Percentiles rank a stretch among this genome's conserved stretches.
phyloP scores from a whole-genome alignment of 2,113 vertebrate genomes.

The Bucco capensis region DNA sequence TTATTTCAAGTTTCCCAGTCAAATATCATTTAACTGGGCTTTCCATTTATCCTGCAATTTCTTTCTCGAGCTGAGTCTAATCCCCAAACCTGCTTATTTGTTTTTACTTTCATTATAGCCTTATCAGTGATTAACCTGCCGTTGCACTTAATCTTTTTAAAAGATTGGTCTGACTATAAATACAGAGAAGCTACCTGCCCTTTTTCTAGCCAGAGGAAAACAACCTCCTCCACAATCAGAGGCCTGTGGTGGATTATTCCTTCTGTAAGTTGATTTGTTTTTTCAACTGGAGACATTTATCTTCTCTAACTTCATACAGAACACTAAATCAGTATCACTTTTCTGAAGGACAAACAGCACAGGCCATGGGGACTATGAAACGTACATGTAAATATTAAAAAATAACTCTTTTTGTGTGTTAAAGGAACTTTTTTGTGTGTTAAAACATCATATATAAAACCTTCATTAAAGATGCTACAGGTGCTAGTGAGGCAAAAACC shows the following conservation, averaged over 20 bases:
- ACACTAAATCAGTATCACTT: background rate
- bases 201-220: background rate
- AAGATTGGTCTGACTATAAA: slow-evolving; percentile 24
- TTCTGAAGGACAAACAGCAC: background rate
- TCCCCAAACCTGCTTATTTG: slow-evolving; percentile 28
- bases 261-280: background rate
- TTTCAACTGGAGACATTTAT: background rate
- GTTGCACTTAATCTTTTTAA: slow-evolving; percentile 42
- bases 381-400: background rate
- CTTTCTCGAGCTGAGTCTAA: slow-evolving; percentile 3
- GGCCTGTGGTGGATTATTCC: background rate
- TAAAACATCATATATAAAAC: background rate
- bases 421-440: too few relatives aligned
- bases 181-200: background rate
- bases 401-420: background rate
- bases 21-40: background rate
- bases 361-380: background rate
- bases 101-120: slow-evolving; percentile 34
- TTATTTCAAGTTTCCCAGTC: slow-evolving; percentile 29
- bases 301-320: background rate
- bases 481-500: background rate
- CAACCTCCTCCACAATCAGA: background rate
- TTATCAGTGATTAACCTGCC: slow-evolving; percentile 54
- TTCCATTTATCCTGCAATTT: background rate
- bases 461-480: background rate